Evolutionary conservation across 2,797 vertebrate genomes (phyloP).

Genomic region (Mus minutoides): DNA sequence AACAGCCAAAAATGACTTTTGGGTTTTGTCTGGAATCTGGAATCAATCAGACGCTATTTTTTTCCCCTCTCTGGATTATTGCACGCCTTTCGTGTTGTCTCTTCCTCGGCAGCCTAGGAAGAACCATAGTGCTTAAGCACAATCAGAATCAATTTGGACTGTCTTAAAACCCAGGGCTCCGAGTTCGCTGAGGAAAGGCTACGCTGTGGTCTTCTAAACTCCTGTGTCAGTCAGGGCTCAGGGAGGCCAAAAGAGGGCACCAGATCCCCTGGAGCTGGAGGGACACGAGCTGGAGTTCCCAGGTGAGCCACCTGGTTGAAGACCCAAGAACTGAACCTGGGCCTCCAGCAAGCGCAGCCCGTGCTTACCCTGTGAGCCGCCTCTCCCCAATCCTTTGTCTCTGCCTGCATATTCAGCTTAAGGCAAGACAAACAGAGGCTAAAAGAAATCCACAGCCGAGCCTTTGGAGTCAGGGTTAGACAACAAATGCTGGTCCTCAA

Average conservation of each 20-base stretch:
- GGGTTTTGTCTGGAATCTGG: conserved; percentile 44
- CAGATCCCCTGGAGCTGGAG: not conserved
- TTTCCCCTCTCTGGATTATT: not conserved
- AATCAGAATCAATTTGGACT: not conserved
- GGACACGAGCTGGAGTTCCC: not conserved
- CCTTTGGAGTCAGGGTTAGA: not conserved
- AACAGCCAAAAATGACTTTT: conserved; percentile 22
- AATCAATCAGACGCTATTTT: conserved; percentile 11
- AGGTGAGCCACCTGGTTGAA: not conserved
- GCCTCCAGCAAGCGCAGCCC: not conserved
- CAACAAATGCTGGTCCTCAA: not conserved
- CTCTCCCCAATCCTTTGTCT: not conserved
- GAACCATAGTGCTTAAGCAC: not conserved
- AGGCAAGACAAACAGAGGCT: not conserved
- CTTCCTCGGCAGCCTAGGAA: not conserved
- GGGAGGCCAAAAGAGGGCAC: not conserved
- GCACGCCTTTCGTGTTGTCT: not conserved
- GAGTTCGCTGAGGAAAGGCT: not conserved
- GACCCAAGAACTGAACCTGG: not conserved
- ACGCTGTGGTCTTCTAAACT: not conserved
- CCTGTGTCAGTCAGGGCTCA: not conserved
- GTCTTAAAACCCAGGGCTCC: not conserved
- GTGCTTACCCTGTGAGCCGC: not conserved
- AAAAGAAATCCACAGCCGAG: not conserved
- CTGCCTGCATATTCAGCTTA: not conserved